Base-by-base conservation (phyloP, 2,113 vertebrate genomes). In the Phylloscopus trochilus region DNA sequence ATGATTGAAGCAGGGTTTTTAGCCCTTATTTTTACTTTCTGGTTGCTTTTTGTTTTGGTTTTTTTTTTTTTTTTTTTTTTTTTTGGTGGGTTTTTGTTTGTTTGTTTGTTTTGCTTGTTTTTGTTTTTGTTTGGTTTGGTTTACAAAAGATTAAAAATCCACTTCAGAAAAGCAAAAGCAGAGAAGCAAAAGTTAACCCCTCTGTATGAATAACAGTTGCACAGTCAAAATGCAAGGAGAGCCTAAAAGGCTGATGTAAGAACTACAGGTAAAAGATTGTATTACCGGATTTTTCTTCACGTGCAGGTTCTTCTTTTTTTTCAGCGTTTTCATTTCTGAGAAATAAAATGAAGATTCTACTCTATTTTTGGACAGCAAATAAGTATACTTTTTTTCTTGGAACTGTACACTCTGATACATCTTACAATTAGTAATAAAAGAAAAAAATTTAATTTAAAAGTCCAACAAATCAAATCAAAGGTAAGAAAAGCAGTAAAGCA, bases 201-300 rank as follows among this genome's bases (percentile, higher is more conserved):
- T 72, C 24, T 62, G 24, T 46, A 46, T 77, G 55, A 83, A 23
- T 5, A 93, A 26, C 6, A 83, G 33, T 27, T 76, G n/a, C 35
- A 75, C 3, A 64, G 46, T 20, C 30, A 46, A 30, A 55, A 68
- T 19, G 27, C 37, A 75, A 89, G 59, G 15, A 37, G 37, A 82
- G n/a, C 15, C 66, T 70, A 62, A 64, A 84, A 78, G 37, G 24
- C 5, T 16, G 4, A 63, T 43, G 3, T 9, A 41, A 85, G 33
- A 90, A 51, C 37, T 53, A 68, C 17, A 70, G 27, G 55, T 10
- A 52, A 86, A 81, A 91, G 13, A 28, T 4, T 17, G 7, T 67
- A 78, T 96, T 98, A 98, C 98, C 98, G 97, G 82, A 87, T 47
- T 95, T 90, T 74, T 97, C 96, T 85, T 97, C 95, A 72, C 33